Evolutionary conservation across 2,113 vertebrate species (phyloP).

Genomic region (Pogona vitticeps): DNA sequence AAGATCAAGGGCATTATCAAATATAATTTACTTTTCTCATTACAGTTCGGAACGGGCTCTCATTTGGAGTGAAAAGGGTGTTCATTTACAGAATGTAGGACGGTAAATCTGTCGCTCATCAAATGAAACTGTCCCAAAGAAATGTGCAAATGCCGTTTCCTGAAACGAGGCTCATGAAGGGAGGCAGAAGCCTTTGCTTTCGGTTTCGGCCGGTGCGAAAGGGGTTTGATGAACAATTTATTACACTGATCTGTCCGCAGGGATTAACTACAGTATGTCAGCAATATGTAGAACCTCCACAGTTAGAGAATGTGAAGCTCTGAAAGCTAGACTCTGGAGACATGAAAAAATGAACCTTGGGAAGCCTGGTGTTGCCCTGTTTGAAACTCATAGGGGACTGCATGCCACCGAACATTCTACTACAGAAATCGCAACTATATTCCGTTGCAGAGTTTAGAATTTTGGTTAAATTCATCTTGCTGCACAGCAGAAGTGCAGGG

Average conservation of each 20-base stretch:
- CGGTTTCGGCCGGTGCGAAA: not conserved
- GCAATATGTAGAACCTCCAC: not conserved
- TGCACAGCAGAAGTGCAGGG: no score
- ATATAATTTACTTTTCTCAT: constrained; percentile 66
- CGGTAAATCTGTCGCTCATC: constrained; percentile 50
- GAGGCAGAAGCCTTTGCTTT: constrained; percentile 2
- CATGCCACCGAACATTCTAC: no score
- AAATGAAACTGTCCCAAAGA: constrained; percentile 41
- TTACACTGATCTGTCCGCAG: not conserved
- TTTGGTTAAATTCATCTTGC: no score
- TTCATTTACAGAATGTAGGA: constrained; percentile 44
- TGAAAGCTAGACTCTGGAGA: not conserved
- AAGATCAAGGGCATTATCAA: constrained; percentile 64
- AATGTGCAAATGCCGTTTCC: constrained; percentile 32
- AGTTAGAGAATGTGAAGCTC: not conserved
- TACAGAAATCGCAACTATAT: no score
- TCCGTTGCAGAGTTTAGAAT: no score
- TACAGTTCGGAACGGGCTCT: constrained; percentile 49
- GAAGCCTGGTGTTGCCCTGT: no score
- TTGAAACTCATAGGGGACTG: no score
- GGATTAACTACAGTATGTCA: not conserved
- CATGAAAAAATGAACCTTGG: no score
- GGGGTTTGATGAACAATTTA: not conserved
- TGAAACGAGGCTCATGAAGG: constrained; percentile 29
- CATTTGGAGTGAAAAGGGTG: constrained; percentile 42